phyloP scores from a whole-genome alignment of 2,888 invertebrate genomes.

The Eristalis intricaria region DNA sequence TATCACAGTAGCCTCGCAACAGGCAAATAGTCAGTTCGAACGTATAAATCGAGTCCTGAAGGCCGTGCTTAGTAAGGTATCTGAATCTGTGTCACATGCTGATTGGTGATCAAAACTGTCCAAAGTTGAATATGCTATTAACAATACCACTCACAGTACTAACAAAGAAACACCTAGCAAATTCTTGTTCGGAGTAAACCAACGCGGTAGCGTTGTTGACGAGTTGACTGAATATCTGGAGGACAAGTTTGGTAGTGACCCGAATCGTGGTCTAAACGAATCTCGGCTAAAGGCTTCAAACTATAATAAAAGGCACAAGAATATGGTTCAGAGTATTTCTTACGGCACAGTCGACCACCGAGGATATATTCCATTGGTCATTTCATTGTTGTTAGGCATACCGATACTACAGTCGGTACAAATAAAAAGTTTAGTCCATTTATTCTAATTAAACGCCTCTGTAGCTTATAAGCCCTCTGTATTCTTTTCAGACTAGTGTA shows the following conservation, averaged over 20 bases:
- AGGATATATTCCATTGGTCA: background rate
- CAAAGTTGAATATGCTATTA: constrained; percentile 21
- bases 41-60: constrained; percentile 40
- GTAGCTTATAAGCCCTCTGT: no score
- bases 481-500: no score
- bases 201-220: constrained; percentile 72
- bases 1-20: constrained; percentile 29
- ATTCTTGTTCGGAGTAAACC: constrained; percentile 74
- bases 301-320: background rate
- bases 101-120: background rate
- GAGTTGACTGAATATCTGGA: constrained; percentile 36
- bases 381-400: background rate
- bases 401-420: constrained; percentile 11
- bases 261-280: background rate
- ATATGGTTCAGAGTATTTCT: background rate
- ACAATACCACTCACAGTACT: constrained; percentile 31
- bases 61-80: constrained; percentile 21
- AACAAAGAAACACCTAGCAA: constrained; percentile 26
- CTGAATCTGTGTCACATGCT: background rate
- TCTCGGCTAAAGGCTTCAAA: background rate
- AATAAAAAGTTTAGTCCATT: no score
- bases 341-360: background rate
- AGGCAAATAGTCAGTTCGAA: constrained; percentile 4
- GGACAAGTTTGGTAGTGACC: background rate
- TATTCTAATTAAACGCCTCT: no score